Conservation (phyloP, 23 tunicate genomes). For the Corella eumyota region DNA sequence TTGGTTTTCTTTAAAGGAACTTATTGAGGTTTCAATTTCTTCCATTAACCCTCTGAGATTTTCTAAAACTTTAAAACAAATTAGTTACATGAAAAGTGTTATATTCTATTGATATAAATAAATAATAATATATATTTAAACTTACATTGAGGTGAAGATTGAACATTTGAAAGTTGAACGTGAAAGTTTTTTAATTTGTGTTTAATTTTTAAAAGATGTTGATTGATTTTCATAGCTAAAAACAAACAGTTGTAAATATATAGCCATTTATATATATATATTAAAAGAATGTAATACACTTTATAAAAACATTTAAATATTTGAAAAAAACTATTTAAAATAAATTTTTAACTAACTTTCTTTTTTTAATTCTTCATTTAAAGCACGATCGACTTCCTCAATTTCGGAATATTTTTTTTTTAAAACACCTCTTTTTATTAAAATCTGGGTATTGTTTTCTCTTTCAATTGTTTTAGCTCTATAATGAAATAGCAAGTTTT, state of each 20-base stretch:
- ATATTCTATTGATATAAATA: neutral
- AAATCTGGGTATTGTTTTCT: conserved; percentile 21
- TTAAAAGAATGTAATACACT: no score
- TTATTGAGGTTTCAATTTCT: conserved; percentile 68
- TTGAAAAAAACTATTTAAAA: no score
- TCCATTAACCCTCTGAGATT: conserved; percentile 57
- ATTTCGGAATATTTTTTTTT: conserved; percentile 13
- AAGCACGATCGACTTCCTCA: conserved; percentile 29
- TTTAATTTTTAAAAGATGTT: conserved; percentile 47
- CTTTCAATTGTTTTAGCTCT: conserved; percentile 38
- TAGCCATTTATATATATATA: no score
- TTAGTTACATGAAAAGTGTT: neutral
- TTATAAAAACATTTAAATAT: no score
- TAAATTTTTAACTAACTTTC: conserved; percentile 77
- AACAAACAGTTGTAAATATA: no score
- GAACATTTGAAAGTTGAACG: conserved; percentile 31
- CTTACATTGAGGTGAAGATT: conserved; percentile 74
- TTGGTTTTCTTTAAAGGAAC: conserved; percentile 59
- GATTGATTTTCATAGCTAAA: conserved; percentile 43
- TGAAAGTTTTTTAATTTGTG: conserved; percentile 38
- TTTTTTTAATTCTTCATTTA: conserved; percentile 38
- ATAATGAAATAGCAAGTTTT: neutral
- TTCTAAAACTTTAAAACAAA: conserved; percentile 29
- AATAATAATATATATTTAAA: neutral
- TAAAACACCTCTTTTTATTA: conserved; percentile 12